Percentiles rank a stretch among this genome's conserved stretches.
phyloP scores from a whole-genome alignment of 1,140 invertebrate species.

The Papilio polyxenes region DNA sequence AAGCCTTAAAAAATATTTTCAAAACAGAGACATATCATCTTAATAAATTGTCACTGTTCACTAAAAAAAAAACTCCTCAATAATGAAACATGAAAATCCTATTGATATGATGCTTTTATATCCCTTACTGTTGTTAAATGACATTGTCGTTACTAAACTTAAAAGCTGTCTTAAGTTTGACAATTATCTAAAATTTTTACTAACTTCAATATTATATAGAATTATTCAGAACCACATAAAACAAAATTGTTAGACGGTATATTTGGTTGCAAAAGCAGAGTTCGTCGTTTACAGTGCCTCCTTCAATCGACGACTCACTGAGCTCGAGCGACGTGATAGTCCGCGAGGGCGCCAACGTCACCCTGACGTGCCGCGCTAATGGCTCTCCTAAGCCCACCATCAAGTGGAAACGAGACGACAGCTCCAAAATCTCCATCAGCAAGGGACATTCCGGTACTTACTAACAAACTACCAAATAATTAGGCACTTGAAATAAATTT shows the following conservation, averaged over 20 bases:
- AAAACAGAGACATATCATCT: neutral
- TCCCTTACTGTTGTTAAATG: neutral
- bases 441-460: conserved; percentile 87
- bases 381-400: conserved; percentile 93
- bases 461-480: conserved; percentile 54
- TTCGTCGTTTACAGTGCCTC: conserved; percentile 87
- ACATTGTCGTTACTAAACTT: neutral
- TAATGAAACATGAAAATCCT: too few relatives aligned
- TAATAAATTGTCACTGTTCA: neutral
- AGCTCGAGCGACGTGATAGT: conserved; percentile 95
- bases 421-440: conserved; percentile 90
- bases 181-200: neutral
- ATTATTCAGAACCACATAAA: neutral
- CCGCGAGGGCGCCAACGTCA: conserved; percentile 93
- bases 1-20: conserved; percentile 27
- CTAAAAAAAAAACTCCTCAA: neutral
- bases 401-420: conserved; percentile 95
- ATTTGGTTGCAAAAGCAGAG: conserved; percentile 30
- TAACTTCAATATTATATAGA: neutral
- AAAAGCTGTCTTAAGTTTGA: neutral
- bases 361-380: conserved; percentile 91
- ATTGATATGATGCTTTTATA: neutral
- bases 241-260: conserved; percentile 4
- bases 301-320: conserved; percentile 93
- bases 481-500: conserved; percentile 32